These are phyloP conservation scores for Cataglyphis albicans DNA, from an alignment of 2,888 invertebrate genomes.

Conservation along the genomic window DNA sequence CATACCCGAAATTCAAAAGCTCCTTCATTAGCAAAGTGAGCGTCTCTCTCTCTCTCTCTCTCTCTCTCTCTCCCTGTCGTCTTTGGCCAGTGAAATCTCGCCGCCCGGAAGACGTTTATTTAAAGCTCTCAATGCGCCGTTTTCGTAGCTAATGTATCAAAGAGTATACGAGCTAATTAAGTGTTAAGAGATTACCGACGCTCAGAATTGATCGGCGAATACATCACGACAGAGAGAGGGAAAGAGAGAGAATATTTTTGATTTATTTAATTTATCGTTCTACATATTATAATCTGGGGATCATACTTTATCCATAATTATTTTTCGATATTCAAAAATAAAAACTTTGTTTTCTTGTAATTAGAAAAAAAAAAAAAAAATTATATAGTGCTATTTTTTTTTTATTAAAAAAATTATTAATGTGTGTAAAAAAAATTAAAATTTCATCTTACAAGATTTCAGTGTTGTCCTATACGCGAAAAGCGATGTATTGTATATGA, in stretches of 20 bases:
- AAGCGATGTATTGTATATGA: neutral
- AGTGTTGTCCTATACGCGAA: neutral
- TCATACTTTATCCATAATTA: neutral
- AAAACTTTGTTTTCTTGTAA: neutral
- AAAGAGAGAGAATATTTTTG: neutral
- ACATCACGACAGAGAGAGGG: neutral
- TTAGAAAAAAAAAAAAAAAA: neutral
- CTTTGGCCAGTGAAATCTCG: slow-evolving; percentile 30
- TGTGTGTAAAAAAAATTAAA: neutral
- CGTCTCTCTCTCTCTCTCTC: neutral
- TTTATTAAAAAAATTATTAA: neutral
- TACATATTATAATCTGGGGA: neutral
- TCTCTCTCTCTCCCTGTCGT: neutral
- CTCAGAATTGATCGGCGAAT: no score
- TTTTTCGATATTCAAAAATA: neutral
- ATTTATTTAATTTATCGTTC: neutral
- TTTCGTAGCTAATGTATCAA: slow-evolving; percentile 40
- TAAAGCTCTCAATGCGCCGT: slow-evolving; percentile 35
- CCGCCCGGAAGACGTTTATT: slow-evolving; percentile 39
- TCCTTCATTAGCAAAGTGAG: slow-evolving; percentile 50
- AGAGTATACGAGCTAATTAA: slow-evolving; percentile 25
- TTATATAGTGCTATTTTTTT: neutral
- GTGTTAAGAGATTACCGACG: slow-evolving; percentile 31
- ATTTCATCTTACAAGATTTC: neutral
- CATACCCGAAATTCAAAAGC: slow-evolving; percentile 52